phyloP scores from a whole-genome alignment of 2,797 vertebrate genomes.

The Miopithecus talapoin region DNA sequence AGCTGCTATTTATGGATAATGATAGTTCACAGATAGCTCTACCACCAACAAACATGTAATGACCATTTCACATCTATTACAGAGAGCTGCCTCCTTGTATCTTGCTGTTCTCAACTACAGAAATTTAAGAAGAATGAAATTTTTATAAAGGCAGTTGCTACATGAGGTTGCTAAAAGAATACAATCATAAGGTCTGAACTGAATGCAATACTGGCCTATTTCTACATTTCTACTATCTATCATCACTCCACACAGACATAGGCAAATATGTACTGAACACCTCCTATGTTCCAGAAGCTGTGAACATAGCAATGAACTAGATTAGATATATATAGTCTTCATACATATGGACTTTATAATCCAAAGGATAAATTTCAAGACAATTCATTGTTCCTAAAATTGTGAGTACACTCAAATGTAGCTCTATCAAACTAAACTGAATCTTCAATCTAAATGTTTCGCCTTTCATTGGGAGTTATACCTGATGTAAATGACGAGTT shows the following conservation, averaged over 20 bases:
- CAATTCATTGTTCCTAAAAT: neutral
- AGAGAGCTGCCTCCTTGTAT: neutral
- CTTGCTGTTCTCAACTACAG: neutral
- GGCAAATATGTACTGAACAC: neutral
- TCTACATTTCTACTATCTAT: neutral
- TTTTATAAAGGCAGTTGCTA: neutral
- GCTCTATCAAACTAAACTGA: neutral
- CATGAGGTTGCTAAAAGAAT: conserved; percentile 13
- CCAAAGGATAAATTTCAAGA: conserved; percentile 13
- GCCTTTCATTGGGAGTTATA: neutral
- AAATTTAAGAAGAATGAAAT: neutral
- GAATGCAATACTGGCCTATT: neutral
- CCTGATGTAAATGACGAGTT: no score
- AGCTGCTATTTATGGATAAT: neutral
- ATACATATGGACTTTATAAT: neutral
- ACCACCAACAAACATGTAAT: neutral
- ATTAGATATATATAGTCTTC: neutral
- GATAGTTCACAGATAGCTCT: neutral
- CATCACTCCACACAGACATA: neutral
- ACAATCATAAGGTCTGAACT: neutral
- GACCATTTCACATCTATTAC: neutral
- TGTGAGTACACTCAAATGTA: neutral
- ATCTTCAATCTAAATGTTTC: conserved; percentile 4
- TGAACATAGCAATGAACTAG: neutral
- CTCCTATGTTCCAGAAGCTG: neutral